These are phyloP conservation scores for Diarsia brunnea DNA, from an alignment of 2,888 invertebrate genomes.

Conservation along the genomic window DNA sequence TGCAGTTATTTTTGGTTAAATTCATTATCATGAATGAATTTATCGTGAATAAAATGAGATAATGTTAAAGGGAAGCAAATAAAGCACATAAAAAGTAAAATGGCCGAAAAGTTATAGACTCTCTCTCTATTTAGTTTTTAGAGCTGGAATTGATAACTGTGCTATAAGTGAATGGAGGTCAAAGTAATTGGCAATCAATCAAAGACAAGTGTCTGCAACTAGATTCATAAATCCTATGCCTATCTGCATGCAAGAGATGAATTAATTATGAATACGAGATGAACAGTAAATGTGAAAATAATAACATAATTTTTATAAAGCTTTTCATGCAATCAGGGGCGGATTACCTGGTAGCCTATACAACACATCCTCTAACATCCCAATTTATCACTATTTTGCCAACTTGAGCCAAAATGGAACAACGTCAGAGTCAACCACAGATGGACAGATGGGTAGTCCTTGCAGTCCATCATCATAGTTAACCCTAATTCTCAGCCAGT, in stretches of 20 bases:
- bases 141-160: neutral
- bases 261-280: neutral
- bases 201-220: neutral
- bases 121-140: neutral
- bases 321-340: neutral
- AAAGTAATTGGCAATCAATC: neutral
- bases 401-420: slow-evolving; percentile 4
- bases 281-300: neutral
- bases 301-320: neutral
- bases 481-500: neutral
- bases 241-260: neutral
- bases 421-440: neutral
- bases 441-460: neutral
- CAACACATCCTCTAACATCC: slow-evolving; percentile 1
- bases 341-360: neutral
- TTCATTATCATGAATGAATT: neutral
- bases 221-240: neutral
- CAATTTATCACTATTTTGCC: neutral
- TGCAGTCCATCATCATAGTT: neutral
- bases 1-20: neutral
- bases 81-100: neutral
- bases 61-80: neutral
- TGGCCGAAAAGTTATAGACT: neutral
- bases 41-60: neutral
- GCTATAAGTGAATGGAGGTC: neutral